Base-by-base conservation (phyloP, 2,888 invertebrate species). In the Aromia moschata region DNA sequence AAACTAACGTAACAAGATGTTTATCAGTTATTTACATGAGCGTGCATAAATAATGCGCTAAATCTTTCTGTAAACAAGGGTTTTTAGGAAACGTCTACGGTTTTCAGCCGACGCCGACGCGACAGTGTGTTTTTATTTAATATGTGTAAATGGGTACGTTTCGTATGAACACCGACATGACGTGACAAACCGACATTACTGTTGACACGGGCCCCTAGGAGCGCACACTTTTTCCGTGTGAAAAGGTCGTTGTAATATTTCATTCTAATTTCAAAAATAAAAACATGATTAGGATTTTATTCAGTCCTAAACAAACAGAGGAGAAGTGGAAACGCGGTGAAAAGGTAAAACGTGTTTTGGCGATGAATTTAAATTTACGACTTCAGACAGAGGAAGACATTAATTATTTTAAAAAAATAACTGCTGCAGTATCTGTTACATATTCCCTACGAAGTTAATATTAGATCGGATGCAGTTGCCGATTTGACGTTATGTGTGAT, bases 111-210 rank as follows among this genome's bases (percentile, higher is more conserved):
- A n/a, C n/a, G n/a, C n/a, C n/a, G n/a, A n/a, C n/a, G 25, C 25
- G 25, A 25, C 25, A 25, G 25, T 25, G 25, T 25, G 7, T 25
- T 25, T 25, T 25, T 25, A 3, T 25, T 25, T 25, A 25, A 25
- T 25, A 25, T 25, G 25, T 25, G 25, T 25, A 25, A 25, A 25
- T 25, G 25, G 25, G 25, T 25, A 25, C 7, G 25, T 25, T 25
- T 3, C 7, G 7, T 56, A 57, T 53, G 33, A 59, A 59, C 62
- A 62, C 46, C 56, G 56, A 57, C 58, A 53, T 65, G 33, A 58
- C 65, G 65, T 65, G 65, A 65, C 60, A 47, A 61, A 60, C 46
- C 33, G 37, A 54, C 65, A 63, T 65, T 65, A 65, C 36, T 46
- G 65, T 46, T 54, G 56, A 54, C 51, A 53, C 57, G 60, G 57